These are phyloP conservation scores for Leucosticte australis DNA, from an alignment of 2,113 vertebrate species.

Conservation along the genomic window DNA sequence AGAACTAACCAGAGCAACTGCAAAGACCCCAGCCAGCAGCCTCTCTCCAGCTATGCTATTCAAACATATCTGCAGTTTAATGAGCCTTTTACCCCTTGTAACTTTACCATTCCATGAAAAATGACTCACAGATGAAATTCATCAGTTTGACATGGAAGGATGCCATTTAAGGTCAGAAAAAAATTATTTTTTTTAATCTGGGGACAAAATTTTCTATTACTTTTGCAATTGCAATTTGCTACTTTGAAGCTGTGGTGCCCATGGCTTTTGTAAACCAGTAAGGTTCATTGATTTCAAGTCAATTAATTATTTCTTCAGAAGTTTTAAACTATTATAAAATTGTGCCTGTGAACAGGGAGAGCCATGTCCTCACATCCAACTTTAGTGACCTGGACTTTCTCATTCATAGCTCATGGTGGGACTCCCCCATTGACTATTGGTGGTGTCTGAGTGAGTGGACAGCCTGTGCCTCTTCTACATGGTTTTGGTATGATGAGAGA, in stretches of 20 bases:
- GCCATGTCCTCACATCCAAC: background rate
- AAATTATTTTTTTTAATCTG: background rate
- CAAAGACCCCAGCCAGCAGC: background rate
- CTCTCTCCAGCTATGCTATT: background rate
- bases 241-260: background rate
- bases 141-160: background rate
- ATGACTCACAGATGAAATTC: constrained; percentile 29
- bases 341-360: background rate
- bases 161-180: constrained; percentile 1
- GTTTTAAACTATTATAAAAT: background rate
- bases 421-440: background rate
- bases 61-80: background rate
- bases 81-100: background rate
- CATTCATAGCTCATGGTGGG: background rate
- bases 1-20: background rate
- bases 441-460: background rate
- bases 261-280: background rate
- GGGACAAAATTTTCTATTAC: background rate
- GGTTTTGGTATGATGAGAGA: background rate
- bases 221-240: background rate
- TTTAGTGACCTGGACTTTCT: background rate
- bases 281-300: background rate
- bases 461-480: background rate
- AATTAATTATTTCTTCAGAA: background rate
- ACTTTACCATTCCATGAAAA: background rate